Conservation (phyloP, 2,797 vertebrate genomes). For the Avahi laniger region DNA sequence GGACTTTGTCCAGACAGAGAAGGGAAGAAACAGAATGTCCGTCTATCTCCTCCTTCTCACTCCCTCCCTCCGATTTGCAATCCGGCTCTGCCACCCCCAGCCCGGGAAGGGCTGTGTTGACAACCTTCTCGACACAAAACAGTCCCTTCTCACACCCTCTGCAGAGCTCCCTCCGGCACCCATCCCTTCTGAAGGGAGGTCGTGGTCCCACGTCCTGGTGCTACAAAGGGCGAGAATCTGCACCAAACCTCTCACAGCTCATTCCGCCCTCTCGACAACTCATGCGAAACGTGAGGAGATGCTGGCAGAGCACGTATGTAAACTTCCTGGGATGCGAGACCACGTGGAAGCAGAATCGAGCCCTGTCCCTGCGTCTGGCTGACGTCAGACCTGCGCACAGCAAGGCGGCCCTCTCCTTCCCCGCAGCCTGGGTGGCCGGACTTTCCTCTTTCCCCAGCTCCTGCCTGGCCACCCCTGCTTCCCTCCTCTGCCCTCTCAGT, state of each 20-base stretch:
- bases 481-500: background rate
- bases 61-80: background rate
- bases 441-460: background rate
- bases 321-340: too few species aligned
- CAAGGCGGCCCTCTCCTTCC: too few species aligned
- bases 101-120: background rate
- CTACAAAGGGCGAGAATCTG: background rate
- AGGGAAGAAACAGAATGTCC: background rate
- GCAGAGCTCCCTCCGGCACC: background rate
- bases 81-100: background rate
- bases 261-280: too few species aligned
- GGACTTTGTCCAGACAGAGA: background rate
- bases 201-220: fast-evolving
- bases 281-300: background rate
- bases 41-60: background rate
- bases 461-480: background rate
- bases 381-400: fast-evolving
- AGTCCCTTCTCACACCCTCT: too few species aligned
- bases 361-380: background rate
- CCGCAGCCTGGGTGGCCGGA: background rate
- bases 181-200: background rate
- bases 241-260: background rate
- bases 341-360: background rate
- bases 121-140: background rate
- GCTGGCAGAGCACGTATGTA: background rate